Conservation (phyloP, 2,797 vertebrate genomes). For the Intellagama lesueurii region DNA sequence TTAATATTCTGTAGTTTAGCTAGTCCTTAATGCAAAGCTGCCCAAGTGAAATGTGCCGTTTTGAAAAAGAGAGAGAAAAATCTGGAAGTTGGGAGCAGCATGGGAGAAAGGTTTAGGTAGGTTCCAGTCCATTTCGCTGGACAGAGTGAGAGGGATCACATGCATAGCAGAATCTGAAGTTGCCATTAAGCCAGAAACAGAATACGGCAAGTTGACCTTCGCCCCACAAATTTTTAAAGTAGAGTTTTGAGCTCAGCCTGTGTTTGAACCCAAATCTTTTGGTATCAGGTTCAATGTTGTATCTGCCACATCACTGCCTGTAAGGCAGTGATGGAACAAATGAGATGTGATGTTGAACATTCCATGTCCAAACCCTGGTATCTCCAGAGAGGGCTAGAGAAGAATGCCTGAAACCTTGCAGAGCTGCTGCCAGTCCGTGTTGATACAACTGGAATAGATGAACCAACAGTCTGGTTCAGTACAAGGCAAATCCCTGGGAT, state of each 20-base stretch:
- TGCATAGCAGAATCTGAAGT: not conserved
- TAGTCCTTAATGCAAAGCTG: constrained; percentile 44
- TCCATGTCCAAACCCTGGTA: too few relatives aligned
- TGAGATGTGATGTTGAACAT: too few relatives aligned
- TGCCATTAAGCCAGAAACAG: not conserved
- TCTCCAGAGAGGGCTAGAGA: too few relatives aligned
- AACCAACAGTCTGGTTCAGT: too few relatives aligned
- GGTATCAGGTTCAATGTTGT: not conserved
- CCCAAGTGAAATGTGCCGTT: not conserved
- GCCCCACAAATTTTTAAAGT: not conserved
- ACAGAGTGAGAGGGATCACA: not conserved
- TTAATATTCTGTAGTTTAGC: constrained; percentile 20
- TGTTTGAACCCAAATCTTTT: not conserved
- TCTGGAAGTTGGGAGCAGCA: not conserved
- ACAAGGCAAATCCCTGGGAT: too few relatives aligned
- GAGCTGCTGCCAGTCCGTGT: too few relatives aligned
- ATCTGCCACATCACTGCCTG: not conserved
- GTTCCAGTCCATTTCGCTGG: not conserved
- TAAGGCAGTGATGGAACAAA: too few relatives aligned
- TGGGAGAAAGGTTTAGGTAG: not conserved
- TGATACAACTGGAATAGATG: too few relatives aligned
- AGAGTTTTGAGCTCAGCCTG: not conserved
- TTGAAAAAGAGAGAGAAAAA: not conserved
- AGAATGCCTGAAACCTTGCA: too few relatives aligned
- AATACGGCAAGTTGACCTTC: not conserved